Conservation (phyloP, 2,888 invertebrate genomes). For the Urechis unicinctus region DNA sequence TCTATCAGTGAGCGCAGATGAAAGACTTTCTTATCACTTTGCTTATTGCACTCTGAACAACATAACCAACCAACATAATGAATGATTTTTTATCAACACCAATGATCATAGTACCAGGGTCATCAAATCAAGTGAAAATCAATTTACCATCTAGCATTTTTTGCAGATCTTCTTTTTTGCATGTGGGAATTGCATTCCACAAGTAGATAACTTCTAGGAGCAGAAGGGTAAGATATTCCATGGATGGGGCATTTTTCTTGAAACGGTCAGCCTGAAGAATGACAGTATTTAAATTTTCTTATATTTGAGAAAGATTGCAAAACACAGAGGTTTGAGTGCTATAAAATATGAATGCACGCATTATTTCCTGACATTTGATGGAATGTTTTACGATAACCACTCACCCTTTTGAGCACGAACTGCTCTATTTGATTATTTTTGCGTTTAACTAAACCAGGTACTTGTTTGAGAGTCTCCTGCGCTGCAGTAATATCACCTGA, state of each 20-base stretch:
- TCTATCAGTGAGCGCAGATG: constrained; percentile 43
- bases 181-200: constrained; percentile 61
- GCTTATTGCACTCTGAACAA: constrained; percentile 22
- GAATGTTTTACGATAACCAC: too few species aligned
- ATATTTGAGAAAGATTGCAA: too few species aligned
- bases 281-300: background rate
- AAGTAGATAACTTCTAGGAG: constrained; percentile 64
- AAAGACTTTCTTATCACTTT: constrained; percentile 33
- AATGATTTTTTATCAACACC: background rate
- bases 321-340: too few species aligned
- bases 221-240: constrained; percentile 56
- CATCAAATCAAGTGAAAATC: background rate
- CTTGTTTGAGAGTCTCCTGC: constrained; percentile 44
- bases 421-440: constrained; percentile 52
- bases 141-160: constrained; percentile 34
- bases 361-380: too few species aligned
- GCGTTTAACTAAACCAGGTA: constrained; percentile 45
- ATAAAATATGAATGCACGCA: too few species aligned
- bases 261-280: constrained; percentile 2
- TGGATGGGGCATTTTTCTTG: background rate
- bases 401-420: constrained; percentile 36
- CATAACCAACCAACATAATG: background rate
- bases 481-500: constrained; percentile 51
- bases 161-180: constrained; percentile 29
- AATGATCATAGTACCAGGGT: background rate